phyloP scores from a whole-genome alignment of 2,888 invertebrate species.

The Coremacera marginata region DNA sequence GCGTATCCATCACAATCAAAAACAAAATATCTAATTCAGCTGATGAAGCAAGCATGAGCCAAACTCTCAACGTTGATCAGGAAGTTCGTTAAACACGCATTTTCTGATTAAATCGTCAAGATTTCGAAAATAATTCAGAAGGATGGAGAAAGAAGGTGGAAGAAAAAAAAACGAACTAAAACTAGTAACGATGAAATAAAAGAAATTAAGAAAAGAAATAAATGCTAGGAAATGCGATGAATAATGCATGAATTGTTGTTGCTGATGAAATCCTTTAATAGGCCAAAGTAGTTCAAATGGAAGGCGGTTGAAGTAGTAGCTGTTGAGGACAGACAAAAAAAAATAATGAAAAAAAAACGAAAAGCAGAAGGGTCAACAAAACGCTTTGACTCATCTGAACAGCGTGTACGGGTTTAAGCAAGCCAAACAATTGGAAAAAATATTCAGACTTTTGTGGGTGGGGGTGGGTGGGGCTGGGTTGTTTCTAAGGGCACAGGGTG shows the following conservation, averaged over 20 bases:
- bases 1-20: constrained; percentile 23
- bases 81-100: constrained; percentile 52
- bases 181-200: constrained; percentile 33
- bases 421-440: constrained; percentile 42
- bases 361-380: not conserved
- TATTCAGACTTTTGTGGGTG: constrained; percentile 36
- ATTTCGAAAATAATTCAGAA: not conserved
- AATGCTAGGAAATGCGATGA: constrained; percentile 56
- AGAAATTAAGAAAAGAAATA: constrained; percentile 53
- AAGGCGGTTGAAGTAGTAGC: not conserved
- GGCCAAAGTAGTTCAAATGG: constrained; percentile 11
- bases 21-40: constrained; percentile 28
- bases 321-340: not conserved
- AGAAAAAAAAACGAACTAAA: not conserved
- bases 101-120: constrained; percentile 47
- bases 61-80: constrained; percentile 32
- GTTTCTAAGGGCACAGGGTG: constrained; percentile 44
- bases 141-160: not conserved
- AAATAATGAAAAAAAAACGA: not conserved
- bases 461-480: constrained; percentile 45
- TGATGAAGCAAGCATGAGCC: constrained; percentile 31
- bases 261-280: constrained; percentile 27
- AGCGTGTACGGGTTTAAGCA: not conserved
- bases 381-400: constrained; percentile 4
- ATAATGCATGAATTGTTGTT: constrained; percentile 60